Percentiles rank a stretch among this genome's conserved stretches.
Evolutionary conservation across 2,888 invertebrate genomes (phyloP).

Genomic region (Adelphocoris suturalis): DNA sequence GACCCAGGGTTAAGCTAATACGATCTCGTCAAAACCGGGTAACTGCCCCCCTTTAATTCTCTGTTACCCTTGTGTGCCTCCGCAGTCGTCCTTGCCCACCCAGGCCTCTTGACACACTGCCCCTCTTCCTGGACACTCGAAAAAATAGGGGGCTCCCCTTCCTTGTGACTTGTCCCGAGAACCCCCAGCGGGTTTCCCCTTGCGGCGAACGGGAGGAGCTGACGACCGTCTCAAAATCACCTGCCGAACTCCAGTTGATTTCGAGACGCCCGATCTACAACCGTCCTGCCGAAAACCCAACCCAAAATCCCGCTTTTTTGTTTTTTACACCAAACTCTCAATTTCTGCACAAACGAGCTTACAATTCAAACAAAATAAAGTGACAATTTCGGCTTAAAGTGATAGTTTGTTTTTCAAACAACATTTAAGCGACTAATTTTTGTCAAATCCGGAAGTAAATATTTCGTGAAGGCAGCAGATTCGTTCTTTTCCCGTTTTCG

Average conservation of each 20-base stretch:
- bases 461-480: neutral
- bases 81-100: neutral
- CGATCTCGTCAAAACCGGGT: neutral
- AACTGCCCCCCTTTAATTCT: neutral
- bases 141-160: neutral
- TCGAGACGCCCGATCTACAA: neutral
- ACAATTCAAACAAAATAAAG: too few relatives aligned
- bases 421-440: too few relatives aligned
- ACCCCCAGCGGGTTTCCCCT: neutral
- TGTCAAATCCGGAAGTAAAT: too few relatives aligned
- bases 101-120: constrained; percentile 9
- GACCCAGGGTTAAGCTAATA: constrained; percentile 7
- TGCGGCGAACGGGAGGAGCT: neutral
- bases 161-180: neutral
- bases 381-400: too few relatives aligned
- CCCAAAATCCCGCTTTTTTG: neutral
- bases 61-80: neutral
- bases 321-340: too few relatives aligned
- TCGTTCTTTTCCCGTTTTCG: neutral
- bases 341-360: too few relatives aligned
- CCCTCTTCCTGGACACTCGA: neutral
- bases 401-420: too few relatives aligned
- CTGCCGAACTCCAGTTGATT: neutral
- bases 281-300: neutral
- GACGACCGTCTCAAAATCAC: neutral